Conservation (phyloP, 2,888 invertebrate genomes). For the Rhagophthalmus giganteus region DNA sequence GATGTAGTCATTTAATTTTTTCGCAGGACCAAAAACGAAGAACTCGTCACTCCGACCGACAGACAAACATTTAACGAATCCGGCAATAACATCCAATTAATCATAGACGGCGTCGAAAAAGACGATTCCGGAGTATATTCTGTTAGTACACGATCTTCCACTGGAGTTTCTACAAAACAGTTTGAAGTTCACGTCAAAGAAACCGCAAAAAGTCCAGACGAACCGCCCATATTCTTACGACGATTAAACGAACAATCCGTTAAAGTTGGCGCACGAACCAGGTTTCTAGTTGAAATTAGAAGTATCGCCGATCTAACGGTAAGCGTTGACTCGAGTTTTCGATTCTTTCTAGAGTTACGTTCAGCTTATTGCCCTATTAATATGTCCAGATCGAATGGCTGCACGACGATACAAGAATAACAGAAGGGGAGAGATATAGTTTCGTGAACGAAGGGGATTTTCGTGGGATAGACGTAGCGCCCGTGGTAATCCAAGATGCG, state of each 20-base stretch:
- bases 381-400: slow-evolving; percentile 78
- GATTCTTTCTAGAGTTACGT: too few relatives aligned
- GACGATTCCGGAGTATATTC: slow-evolving; percentile 78
- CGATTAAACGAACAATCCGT: slow-evolving; percentile 84
- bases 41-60: slow-evolving; percentile 68
- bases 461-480: slow-evolving; percentile 81
- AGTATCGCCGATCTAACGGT: slow-evolving; percentile 78
- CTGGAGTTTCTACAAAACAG: slow-evolving; percentile 59
- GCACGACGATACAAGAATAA: slow-evolving; percentile 76
- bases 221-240: slow-evolving; percentile 81
- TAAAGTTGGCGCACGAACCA: slow-evolving; percentile 85
- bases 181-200: slow-evolving; percentile 63
- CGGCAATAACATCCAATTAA: slow-evolving; percentile 70
- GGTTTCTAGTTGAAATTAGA: slow-evolving; percentile 82
- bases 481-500: slow-evolving; percentile 79
- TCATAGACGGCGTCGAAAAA: slow-evolving; percentile 72
- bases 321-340: too few relatives aligned
- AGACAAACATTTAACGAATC: slow-evolving; percentile 63
- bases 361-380: background rate
- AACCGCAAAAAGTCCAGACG: slow-evolving; percentile 54
- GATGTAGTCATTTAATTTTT: slow-evolving; percentile 10
- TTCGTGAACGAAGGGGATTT: slow-evolving; percentile 83
- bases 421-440: slow-evolving; percentile 74
- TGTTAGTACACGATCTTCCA: slow-evolving; percentile 65
- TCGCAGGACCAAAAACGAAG: slow-evolving; percentile 61